These are phyloP conservation scores for Alaudala cheleensis DNA, from an alignment of 2,113 vertebrate genomes.

Conservation along the genomic window DNA sequence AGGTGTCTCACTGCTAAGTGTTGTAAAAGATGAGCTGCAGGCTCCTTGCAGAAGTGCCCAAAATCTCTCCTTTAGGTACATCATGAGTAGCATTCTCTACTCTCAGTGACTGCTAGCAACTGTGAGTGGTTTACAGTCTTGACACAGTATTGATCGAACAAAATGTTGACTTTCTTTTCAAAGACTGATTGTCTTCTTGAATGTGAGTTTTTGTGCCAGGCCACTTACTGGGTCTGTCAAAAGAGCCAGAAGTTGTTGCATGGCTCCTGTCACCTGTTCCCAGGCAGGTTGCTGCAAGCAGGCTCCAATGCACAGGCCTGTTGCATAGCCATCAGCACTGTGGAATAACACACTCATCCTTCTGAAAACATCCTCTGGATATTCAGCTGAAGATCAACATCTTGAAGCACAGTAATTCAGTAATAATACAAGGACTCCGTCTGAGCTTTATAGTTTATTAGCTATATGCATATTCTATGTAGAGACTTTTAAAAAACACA, in stretches of 20 bases:
- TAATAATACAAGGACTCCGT: background rate
- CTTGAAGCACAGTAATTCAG: background rate
- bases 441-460: constrained; percentile 17
- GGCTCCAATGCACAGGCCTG: fast-evolving
- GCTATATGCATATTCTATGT: constrained; percentile 13
- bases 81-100: background rate
- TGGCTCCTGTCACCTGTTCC: background rate
- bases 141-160: background rate
- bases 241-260: background rate
- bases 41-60: background rate
- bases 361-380: background rate
- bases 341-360: background rate
- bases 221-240: background rate
- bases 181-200: background rate
- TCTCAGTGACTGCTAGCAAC: background rate
- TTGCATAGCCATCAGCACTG: background rate
- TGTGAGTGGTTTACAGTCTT: background rate
- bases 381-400: background rate
- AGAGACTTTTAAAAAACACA: constrained; percentile 34
- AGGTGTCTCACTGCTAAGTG: background rate
- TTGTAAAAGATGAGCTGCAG: background rate
- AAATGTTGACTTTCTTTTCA: background rate
- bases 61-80: background rate
- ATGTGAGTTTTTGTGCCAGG: background rate
- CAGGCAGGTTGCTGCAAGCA: background rate